Base-by-base conservation (phyloP, 2,888 invertebrate species). In the Apantesis nais region DNA sequence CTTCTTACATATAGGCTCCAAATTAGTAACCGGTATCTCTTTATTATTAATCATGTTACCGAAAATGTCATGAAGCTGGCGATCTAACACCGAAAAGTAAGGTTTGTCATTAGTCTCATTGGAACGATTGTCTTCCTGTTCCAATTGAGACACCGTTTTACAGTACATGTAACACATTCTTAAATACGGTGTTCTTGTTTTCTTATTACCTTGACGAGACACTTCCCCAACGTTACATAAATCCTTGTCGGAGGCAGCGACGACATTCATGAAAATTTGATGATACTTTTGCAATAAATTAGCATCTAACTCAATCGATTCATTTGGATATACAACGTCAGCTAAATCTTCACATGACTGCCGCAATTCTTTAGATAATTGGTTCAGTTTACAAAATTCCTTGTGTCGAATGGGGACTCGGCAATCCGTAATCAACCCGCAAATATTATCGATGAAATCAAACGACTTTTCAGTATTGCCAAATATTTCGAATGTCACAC, bases 1-100 rank as follows among this genome's bases (percentile, higher is more conserved):
- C 78, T 96, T 96, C 48, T 95, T 95, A 73, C 97, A 97, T 81
- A 97, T 95, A 0, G 95, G 91, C 85, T 97, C 97, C 71, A 98
- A 96, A 82, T 96, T 96, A 3, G 96, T 92, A 0, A 97, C 97
- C 7, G 97, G 96, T 68, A 97, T 91, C 72, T 96, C 95, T 80
- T 96, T 95, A 73, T 96, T 96, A 82, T 97, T 97, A 73, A 97
- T 96, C 84, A 97, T 93, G 79, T 96, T 96, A 3, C 97, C 96
- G 77, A 97, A 96, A 70, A 97, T 94, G 78, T 96, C 95, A 70
- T 96, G 96, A 16, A 97, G 92, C 81, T 95, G 95, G 73, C 90
- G 90, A 60, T 95, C 93, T 39, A 96, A 85, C 16, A 96, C 89
- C 41, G 95, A 91, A 72, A 96, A 96, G 78, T 95, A 96, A 0